Conservation (phyloP, 2,797 vertebrate genomes). For the Sebastes umbrosus region DNA sequence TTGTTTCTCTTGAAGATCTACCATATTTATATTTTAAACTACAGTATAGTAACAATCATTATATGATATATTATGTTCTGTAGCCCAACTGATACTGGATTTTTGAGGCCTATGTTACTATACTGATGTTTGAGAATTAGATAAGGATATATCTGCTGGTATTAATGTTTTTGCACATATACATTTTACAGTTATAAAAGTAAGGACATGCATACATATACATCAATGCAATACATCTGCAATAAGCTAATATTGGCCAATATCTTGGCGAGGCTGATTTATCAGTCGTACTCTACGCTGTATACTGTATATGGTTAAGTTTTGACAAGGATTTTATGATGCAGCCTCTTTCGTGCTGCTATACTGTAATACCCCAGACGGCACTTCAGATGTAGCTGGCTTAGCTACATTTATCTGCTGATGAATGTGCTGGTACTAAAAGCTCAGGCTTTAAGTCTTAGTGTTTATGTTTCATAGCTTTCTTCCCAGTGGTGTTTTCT, state of each 20-base stretch:
- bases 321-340: constrained; percentile 1
- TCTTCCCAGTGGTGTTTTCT: constrained; percentile 43
- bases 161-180: background rate
- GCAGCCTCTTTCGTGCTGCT: background rate
- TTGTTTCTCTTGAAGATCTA: background rate
- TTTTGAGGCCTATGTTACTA: background rate
- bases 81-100: background rate
- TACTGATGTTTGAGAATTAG: background rate
- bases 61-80: background rate
- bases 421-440: constrained; percentile 27
- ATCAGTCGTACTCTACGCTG: background rate
- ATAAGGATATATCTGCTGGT: background rate
- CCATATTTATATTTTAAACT: background rate
- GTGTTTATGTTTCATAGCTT: constrained; percentile 38
- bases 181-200: background rate
- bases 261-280: background rate
- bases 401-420: constrained; percentile 42
- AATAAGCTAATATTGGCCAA: background rate
- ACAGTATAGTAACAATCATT: background rate
- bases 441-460: constrained; percentile 16
- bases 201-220: background rate
- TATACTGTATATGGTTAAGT: background rate
- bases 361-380: background rate
- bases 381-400: constrained; percentile 15
- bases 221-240: background rate